Evolutionary conservation across 2,888 invertebrate species (phyloP), one percentile per base, ranked within the genome.

Genomic region (Leptogaster cylindrica): DNA sequence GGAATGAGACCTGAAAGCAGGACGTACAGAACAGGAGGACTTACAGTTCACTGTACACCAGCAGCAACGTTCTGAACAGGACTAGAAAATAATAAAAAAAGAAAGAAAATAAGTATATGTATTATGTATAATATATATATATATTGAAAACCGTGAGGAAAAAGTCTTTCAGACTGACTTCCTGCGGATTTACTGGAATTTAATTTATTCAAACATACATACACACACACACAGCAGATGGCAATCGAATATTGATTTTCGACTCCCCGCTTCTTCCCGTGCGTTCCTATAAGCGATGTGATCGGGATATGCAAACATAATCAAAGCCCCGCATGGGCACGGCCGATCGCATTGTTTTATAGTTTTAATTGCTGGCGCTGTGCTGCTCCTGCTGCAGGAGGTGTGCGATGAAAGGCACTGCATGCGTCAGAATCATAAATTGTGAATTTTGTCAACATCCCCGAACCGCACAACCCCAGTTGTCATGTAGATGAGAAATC

Each of bases 141-240:
- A 7, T 31, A 41, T 14, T 46, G 12, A 58, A 58, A 52, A 61
- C n/a, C 28, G 25, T 33, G 58, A 58, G 33, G 68, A 67, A 70
- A 72, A 72, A 66, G 71, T 69, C 73, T 73, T 72, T 75, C 77
- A 76, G 78, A 77, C 78, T 74, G 78, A 76, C 77, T 78, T 78
- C 77, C 78, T 76, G 78, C 74, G 78, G 79, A 77, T 78, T 78
- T 76, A 74, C 76, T 78, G 73, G 76, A 77, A 79, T 77, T 78
- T 78, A 77, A 77, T 79, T 78, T 78, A 77, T 77, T 77, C 77
- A 79, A 78, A 79, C 75, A 75, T 71, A 71, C 72, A 72, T 61
- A 72, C 68, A 65, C 63, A 68, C 46, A 66, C 44, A 48, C 63
- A 20, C 36, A 58, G 28, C 39, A 50, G 31, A 67, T 52, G 65